Base-by-base conservation (phyloP, 2,797 vertebrate species). In the Phrynocephalus guinanensis region DNA sequence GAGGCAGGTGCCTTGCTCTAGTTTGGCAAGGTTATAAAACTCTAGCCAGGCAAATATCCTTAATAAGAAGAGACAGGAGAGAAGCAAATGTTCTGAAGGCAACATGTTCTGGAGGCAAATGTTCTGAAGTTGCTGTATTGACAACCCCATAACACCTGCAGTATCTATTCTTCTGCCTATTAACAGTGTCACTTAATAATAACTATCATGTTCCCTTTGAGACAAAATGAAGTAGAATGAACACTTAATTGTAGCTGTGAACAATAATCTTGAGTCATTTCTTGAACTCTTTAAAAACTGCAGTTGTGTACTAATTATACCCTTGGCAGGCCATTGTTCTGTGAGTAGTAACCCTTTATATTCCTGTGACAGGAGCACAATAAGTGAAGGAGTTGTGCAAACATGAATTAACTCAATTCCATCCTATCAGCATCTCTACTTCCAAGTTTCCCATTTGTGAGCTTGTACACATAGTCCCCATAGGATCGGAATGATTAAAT, bases 161-260 rank as follows among this genome's bases (percentile, higher is more conserved):
- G 5, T 44, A 79, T 87, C 88, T 81, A 50, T 88, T 83, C 86
- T 78, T 90, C 8, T 72, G 81, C 1, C 44, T 75, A 82, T 67
- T 89, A 85, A 84, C 85, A 82, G 56, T 91, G 87, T 72, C 80
- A 88, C 73, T 91, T 94, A 95, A 92, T 94, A 94, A 91, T 86
- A 93, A 94, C 83, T 70, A 88, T 91, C 71, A 85, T 79, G 83
- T 68, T 95, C 86, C 63, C 75, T 84, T 92, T 80, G 80, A 94
- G 85, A 90, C 28, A 86, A 6, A 15, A 91, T 87, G 81, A 56
- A 91, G 77, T 76, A 92, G 93, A 91, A 87, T 85, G 86, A 95
- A 66, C 0, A 3, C 81, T 88, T 93, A 92, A 95, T 93, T 94
- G 89, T 72, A 91, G 80, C 67, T 88, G 71, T 70, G 90, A 92